phyloP scores from a whole-genome alignment of 2,888 invertebrate genomes.

The Cetonia aurata region DNA sequence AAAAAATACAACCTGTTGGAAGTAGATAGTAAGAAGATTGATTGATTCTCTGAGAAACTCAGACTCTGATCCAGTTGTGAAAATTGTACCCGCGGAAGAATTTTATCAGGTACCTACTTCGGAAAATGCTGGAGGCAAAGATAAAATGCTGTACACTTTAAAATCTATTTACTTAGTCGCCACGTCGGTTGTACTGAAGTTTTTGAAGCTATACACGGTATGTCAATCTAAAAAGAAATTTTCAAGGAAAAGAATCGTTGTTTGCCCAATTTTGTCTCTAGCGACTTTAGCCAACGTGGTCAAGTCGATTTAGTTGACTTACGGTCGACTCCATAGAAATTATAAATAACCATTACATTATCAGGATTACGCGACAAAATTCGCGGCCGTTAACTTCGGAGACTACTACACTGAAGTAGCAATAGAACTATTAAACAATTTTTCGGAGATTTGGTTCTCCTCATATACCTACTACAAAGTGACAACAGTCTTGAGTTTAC shows the following conservation, averaged over 20 bases:
- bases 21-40: conserved; percentile 34
- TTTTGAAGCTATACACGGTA: conserved; percentile 47
- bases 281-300: no score
- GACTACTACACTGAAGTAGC: no score
- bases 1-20: conserved; percentile 33
- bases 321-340: no score
- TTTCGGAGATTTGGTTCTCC: no score
- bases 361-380: no score
- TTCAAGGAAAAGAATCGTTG: conserved; percentile 45
- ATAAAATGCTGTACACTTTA: conserved; percentile 47
- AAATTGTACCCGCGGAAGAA: conserved; percentile 37
- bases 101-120: conserved; percentile 2
- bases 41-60: conserved; percentile 43
- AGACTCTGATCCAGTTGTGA: conserved; percentile 39
- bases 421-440: no score
- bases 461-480: no score
- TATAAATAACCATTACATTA: no score
- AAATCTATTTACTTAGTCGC: conserved; percentile 28
- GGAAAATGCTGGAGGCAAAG: conserved; percentile 49
- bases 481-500: no score
- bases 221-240: conserved; percentile 45
- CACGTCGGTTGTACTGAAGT: conserved; percentile 43
- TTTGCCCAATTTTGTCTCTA: no score
- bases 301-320: no score
- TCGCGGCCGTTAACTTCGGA: no score